Base-by-base conservation (phyloP, 2,888 invertebrate species). In the Pseudococcus longispinus region DNA sequence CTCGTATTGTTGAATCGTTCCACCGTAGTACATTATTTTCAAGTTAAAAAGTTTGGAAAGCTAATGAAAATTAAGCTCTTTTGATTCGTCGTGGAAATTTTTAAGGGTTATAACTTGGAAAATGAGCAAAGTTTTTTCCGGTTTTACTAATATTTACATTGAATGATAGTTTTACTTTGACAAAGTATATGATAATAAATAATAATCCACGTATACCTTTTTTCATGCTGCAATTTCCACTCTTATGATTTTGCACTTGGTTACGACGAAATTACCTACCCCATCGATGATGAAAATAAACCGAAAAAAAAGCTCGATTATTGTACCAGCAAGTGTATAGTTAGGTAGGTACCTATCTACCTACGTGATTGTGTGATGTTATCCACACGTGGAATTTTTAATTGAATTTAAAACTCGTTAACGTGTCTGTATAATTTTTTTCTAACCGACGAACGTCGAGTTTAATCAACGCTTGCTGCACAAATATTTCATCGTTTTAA, bases 11-110 rank as follows among this genome's bases (percentile, higher is more conserved):
- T 70, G 70, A 29, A 70, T 70, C 70, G 29, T 29, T 29, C 70
- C 70, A 70, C 70, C 70, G 70, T 29, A 6, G 70, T 70, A 29
- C 70, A 70, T 70, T 70, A 70, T 70, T 70, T 15, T 15, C 15
- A 70, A 70, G 70, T 70, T 70, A 70, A 70, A 70, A 70, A 70
- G 70, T 70, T 70, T 70, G 18, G 70, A 70, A 70, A 70, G 70
- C 70, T 70, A 70, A 70, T 70, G 70, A 70, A 70, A 70, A 70
- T 70, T 70, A 70, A 70, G 70, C 70, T 70, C 70, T 70, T 70
- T 70, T 70, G 70, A 70, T 70, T 70, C 70, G 70, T 70, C 70
- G 70, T 70, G 29, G 70, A 70, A 70, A 70, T 70, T 70, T 70
- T 70, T 70, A 70, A 70, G 70, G 70, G 70, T 70, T 70, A 70